These are phyloP conservation scores for Arctopsyche grandis DNA, from an alignment of 1,140 invertebrate genomes.

Conservation along the genomic window DNA sequence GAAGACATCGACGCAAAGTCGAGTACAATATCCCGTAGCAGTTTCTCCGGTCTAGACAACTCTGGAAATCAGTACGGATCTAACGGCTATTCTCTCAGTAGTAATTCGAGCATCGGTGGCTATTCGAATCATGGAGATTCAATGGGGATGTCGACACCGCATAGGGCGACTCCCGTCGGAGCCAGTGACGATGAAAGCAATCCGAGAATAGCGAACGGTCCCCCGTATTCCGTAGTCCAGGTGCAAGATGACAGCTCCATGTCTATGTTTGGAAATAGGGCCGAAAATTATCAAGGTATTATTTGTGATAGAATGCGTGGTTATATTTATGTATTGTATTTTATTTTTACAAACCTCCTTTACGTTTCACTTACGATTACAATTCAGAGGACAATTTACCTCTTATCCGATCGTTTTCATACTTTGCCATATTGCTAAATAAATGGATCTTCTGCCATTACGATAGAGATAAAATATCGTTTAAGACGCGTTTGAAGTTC, in stretches of 20 bases:
- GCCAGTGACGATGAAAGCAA: conserved; percentile 66
- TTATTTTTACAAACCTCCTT: too few relatives aligned
- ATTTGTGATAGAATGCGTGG: neutral
- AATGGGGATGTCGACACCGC: conserved; percentile 45
- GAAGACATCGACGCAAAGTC: conserved; percentile 33
- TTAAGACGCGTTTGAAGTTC: too few relatives aligned
- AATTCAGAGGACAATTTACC: too few relatives aligned
- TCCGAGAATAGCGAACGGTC: conserved; percentile 61
- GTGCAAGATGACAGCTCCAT: conserved; percentile 67
- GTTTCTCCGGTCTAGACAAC: neutral
- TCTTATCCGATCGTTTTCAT: too few relatives aligned
- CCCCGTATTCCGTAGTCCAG: conserved; percentile 77
- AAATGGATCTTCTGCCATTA: too few relatives aligned
- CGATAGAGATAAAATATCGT: too few relatives aligned
- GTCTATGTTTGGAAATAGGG: conserved; percentile 44
- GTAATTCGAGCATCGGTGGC: conserved; percentile 5
- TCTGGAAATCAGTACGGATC: conserved; percentile 29
- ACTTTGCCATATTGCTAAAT: too few relatives aligned
- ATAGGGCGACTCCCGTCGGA: conserved; percentile 62
- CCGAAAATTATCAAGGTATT: conserved; percentile 50
- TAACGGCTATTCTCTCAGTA: conserved; percentile 23
- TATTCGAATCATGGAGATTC: conserved; percentile 17
- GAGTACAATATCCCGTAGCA: neutral
- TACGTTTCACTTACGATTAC: too few relatives aligned
- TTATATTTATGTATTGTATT: neutral